Evolutionary conservation across 2,888 invertebrate species (phyloP).

Genomic region (Boloria euphrosyne): DNA sequence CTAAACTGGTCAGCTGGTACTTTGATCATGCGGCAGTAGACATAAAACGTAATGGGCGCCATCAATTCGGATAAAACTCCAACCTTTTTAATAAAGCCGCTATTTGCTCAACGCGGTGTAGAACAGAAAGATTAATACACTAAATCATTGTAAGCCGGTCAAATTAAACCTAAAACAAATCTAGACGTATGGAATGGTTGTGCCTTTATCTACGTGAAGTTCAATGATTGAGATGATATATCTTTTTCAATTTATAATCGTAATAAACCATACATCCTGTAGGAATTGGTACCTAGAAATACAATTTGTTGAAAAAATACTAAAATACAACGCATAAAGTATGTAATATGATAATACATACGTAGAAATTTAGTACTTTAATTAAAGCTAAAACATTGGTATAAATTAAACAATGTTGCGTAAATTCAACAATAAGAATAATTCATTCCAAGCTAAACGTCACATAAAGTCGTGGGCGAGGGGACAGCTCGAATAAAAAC

Average conservation of each 20-base stretch:
- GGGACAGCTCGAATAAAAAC: slow-evolving; percentile 62
- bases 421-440: slow-evolving; percentile 75
- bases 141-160: slow-evolving; percentile 43
- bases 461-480: slow-evolving; percentile 79
- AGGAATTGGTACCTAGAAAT: no score
- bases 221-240: no score
- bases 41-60: slow-evolving; percentile 40
- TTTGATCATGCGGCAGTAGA: slow-evolving; percentile 39
- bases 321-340: no score
- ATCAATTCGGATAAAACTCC: slow-evolving; percentile 42
- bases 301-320: no score
- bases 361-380: slow-evolving; percentile 45
- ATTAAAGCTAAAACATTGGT: slow-evolving; percentile 66
- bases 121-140: slow-evolving; percentile 41
- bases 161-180: slow-evolving; percentile 43
- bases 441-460: slow-evolving; percentile 77
- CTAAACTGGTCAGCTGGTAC: slow-evolving; percentile 39
- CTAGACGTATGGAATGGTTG: slow-evolving; percentile 29
- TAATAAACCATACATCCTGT: no score
- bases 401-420: slow-evolving; percentile 76
- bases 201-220: no score
- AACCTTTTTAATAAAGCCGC: slow-evolving; percentile 43
- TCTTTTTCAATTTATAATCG: no score
- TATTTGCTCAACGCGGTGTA: slow-evolving; percentile 40
- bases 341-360: no score